Evolutionary conservation across 2,888 invertebrate genomes (phyloP).

Genomic region (Drosophila neutralis): DNA sequence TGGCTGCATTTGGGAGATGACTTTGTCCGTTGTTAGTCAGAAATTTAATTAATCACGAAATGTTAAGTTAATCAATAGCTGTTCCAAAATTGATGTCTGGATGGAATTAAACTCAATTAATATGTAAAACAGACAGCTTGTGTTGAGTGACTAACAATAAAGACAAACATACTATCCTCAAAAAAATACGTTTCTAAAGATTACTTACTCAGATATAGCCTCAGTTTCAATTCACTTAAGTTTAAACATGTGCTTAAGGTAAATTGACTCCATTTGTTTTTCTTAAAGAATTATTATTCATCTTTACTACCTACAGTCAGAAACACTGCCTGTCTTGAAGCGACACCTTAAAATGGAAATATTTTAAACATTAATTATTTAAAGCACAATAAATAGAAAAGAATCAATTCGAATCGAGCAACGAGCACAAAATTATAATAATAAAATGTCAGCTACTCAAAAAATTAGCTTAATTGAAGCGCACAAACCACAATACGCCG

Average conservation of each 20-base stretch:
- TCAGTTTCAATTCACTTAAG: not conserved
- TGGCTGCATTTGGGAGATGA: slow-evolving; percentile 17
- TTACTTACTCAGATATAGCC: not conserved
- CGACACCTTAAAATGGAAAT: slow-evolving; percentile 42
- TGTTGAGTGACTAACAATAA: not conserved
- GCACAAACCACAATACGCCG: slow-evolving; percentile 35
- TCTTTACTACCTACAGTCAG: slow-evolving; percentile 33
- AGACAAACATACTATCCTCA: not conserved
- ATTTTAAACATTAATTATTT: slow-evolving; percentile 61
- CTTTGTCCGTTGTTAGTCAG: slow-evolving; percentile 32
- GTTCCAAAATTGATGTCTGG: not conserved
- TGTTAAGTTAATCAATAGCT: not conserved
- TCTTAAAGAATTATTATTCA: slow-evolving; percentile 18
- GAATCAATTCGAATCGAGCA: slow-evolving; percentile 37
- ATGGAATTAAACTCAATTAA: not conserved
- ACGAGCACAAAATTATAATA: slow-evolving; percentile 66
- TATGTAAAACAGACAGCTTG: not conserved
- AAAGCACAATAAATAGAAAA: slow-evolving; percentile 49
- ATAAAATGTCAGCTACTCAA: slow-evolving; percentile 58
- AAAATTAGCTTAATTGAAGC: slow-evolving; percentile 66
- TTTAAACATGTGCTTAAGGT: not conserved
- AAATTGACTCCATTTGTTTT: slow-evolving; percentile 5
- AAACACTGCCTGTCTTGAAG: slow-evolving; percentile 26
- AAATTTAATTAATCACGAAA: slow-evolving; percentile 22
- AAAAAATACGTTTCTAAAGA: not conserved